phyloP scores from a whole-genome alignment of 2,113 vertebrate species.

The Megalops atlanticus region DNA sequence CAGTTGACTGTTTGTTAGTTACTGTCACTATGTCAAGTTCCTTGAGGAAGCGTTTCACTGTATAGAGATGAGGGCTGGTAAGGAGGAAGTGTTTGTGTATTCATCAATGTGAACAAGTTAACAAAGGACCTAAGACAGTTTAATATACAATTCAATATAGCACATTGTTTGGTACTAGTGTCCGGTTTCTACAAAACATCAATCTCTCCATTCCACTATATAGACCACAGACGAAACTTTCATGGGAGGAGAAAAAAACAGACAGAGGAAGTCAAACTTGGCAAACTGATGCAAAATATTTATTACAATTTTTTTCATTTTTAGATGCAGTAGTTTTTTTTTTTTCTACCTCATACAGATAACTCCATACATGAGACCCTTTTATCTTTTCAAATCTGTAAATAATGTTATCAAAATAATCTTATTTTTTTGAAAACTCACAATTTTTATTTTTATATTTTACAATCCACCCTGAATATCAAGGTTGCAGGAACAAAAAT shows the following conservation, averaged over 20 bases:
- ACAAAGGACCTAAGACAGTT: too few species aligned
- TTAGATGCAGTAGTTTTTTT: constrained; percentile 78
- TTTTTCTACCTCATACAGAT: constrained; percentile 51
- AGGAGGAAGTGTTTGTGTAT: too few species aligned
- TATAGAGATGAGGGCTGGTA: neutral
- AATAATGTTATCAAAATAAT: constrained; percentile 98
- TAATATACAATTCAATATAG: too few species aligned
- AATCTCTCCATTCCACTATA: neutral
- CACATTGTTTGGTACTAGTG: too few species aligned
- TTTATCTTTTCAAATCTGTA: constrained; percentile 83
- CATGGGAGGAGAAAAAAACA: neutral
- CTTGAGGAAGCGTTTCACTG: constrained; percentile 23
- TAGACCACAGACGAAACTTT: neutral
- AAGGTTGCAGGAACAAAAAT: constrained; percentile 86
- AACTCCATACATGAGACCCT: constrained; percentile 67
- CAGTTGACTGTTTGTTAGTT: constrained; percentile 47
- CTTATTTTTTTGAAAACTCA: constrained; percentile 84
- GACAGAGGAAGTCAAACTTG: constrained; percentile 56
- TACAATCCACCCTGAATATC: constrained; percentile 95
- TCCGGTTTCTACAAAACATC: too few species aligned
- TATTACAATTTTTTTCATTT: constrained; percentile 82
- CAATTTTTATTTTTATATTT: constrained; percentile 84
- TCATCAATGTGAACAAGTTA: too few species aligned
- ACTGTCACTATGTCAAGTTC: constrained; percentile 45
- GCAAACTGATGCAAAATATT: constrained; percentile 96